These are phyloP conservation scores for Caenorhabditis wallacei DNA, from an alignment of 2,888 invertebrate species.

Conservation along the genomic window DNA sequence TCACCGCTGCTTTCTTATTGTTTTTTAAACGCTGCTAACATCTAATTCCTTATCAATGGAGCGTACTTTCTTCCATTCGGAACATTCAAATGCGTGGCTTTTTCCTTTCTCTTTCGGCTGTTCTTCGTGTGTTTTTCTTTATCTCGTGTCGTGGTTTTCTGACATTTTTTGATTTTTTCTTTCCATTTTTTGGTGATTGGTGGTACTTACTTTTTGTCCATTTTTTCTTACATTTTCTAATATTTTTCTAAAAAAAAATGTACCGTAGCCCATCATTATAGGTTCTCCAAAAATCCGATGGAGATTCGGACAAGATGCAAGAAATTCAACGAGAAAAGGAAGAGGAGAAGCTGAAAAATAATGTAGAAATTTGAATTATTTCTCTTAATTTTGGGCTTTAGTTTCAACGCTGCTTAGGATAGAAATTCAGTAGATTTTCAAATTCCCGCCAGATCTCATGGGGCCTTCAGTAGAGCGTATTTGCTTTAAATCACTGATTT, in stretches of 20 bases:
- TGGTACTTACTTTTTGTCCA: slow-evolving; percentile 19
- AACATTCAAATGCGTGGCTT: slow-evolving; percentile 16
- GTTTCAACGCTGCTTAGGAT: not conserved
- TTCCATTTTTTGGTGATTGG: slow-evolving; percentile 17
- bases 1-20: not conserved
- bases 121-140: slow-evolving; percentile 15
- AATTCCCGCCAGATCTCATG: not conserved
- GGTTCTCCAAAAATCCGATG: slow-evolving; percentile 47
- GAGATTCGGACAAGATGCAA: slow-evolving; percentile 37
- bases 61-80: not conserved
- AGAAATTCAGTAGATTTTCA: not conserved
- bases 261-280: slow-evolving; percentile 19
- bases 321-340: slow-evolving; percentile 44
- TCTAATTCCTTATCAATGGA: not conserved
- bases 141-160: slow-evolving; percentile 18
- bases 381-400: not conserved
- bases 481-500: too few relatives aligned
- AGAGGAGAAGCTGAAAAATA: slow-evolving; percentile 42
- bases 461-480: not conserved
- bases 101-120: slow-evolving; percentile 9
- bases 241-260: slow-evolving; percentile 1
- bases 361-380: slow-evolving; percentile 30
- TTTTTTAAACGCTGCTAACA: not conserved
- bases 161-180: not conserved
- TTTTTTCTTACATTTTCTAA: slow-evolving; percentile 9